These are phyloP conservation scores for Heteromormyrus szaboi DNA, from an alignment of 2,797 vertebrate species.

Conservation along the genomic window DNA sequence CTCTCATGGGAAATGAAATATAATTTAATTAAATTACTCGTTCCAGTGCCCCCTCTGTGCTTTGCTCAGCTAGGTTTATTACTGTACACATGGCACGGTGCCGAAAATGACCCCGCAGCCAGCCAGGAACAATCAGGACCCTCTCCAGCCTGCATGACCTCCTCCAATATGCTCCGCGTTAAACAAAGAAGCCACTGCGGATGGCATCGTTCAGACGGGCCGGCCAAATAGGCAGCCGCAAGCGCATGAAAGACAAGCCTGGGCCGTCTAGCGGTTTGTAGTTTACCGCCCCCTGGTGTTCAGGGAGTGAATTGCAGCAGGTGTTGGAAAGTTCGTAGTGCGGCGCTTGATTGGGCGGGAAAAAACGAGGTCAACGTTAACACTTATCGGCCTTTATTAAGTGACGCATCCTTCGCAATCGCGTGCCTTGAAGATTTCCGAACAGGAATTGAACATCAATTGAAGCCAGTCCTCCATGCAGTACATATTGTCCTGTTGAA, in stretches of 20 bases:
- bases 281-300: conserved; percentile 55
- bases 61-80: conserved; percentile 24
- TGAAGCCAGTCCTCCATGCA: conserved; percentile 16
- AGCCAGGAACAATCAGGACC: background rate
- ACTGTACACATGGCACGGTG: conserved; percentile 23
- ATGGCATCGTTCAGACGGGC: conserved; percentile 14
- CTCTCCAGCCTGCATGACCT: background rate
- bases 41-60: conserved; percentile 17
- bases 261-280: conserved; percentile 31
- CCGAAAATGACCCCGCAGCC: conserved; percentile 30
- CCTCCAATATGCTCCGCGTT: background rate
- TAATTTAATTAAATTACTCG: conserved; percentile 12
- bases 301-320: conserved; percentile 39
- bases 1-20: conserved; percentile 24
- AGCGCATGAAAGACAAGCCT: background rate
- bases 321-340: background rate
- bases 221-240: conserved; percentile 18
- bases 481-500: conserved; percentile 46
- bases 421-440: background rate
- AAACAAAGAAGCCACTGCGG: background rate
- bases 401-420: background rate
- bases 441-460: background rate
- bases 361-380: background rate
- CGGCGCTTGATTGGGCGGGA: background rate
- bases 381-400: too few species aligned